phyloP scores from a whole-genome alignment of 2,888 invertebrate species.

The Drosophila helvetica region DNA sequence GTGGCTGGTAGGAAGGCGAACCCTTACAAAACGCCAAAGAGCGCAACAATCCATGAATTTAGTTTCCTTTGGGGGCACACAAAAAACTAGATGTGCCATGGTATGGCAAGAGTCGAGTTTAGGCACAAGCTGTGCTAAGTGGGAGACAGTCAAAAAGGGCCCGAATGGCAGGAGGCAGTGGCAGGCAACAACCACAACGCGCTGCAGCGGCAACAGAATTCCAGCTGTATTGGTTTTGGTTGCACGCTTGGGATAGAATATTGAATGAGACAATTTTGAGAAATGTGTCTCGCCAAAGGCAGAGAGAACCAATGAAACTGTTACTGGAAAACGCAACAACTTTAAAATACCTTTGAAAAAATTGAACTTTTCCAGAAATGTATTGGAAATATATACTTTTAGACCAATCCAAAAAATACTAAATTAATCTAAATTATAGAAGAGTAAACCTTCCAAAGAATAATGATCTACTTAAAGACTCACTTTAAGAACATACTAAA shows the following conservation, averaged over 20 bases:
- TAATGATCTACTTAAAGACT: too few species aligned
- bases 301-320: not conserved
- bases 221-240: slow-evolving; percentile 42
- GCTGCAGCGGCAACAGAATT: slow-evolving; percentile 28
- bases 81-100: slow-evolving; percentile 68
- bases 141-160: slow-evolving; percentile 27
- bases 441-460: too few species aligned
- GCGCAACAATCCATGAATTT: slow-evolving; percentile 77
- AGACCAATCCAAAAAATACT: too few species aligned
- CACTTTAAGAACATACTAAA: too few species aligned
- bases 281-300: slow-evolving; percentile 22
- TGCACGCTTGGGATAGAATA: slow-evolving; percentile 40
- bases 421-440: too few species aligned
- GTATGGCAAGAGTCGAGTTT: slow-evolving; percentile 40
- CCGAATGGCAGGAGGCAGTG: slow-evolving; percentile 13
- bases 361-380: too few species aligned
- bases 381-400: too few species aligned
- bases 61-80: slow-evolving; percentile 70
- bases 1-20: slow-evolving; percentile 45
- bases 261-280: slow-evolving; percentile 31
- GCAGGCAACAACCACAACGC: slow-evolving; percentile 50
- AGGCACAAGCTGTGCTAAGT: slow-evolving; percentile 62
- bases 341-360: not conserved
- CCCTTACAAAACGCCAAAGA: slow-evolving; percentile 67
- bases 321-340: not conserved